Evolutionary conservation across 2,888 invertebrate genomes (phyloP).

Genomic region (Linyphia triangularis): DNA sequence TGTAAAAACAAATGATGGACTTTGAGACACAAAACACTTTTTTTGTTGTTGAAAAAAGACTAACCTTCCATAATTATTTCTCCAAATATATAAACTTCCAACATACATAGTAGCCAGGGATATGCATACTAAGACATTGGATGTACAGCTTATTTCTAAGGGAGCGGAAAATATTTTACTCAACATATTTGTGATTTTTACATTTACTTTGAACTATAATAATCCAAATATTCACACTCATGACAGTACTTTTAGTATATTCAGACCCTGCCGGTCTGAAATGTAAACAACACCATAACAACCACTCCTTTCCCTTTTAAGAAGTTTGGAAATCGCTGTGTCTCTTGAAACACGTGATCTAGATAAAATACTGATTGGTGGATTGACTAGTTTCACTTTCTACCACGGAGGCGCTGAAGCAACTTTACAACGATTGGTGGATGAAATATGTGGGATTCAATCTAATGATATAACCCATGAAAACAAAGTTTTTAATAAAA

Average conservation of each 20-base stretch:
- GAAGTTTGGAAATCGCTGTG: no score
- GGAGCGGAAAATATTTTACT: slow-evolving; percentile 26
- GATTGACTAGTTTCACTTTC: no score
- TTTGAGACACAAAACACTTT: no score
- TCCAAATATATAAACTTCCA: slow-evolving; percentile 74
- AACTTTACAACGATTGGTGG: no score
- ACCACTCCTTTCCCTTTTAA: slow-evolving; percentile 9
- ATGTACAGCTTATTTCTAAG: slow-evolving; percentile 19
- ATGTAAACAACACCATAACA: slow-evolving; percentile 63
- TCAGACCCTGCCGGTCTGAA: background rate
- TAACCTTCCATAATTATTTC: slow-evolving; percentile 57
- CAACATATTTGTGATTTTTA: slow-evolving; percentile 13
- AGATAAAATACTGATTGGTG: no score
- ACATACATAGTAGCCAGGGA: slow-evolving; percentile 64
- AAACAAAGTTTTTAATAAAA: no score
- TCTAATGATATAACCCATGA: no score
- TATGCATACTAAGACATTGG: slow-evolving; percentile 55
- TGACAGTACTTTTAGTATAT: slow-evolving; percentile 14
- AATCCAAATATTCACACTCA: slow-evolving; percentile 35
- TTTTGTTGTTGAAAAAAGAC: no score
- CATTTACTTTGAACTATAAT: slow-evolving; percentile 16
- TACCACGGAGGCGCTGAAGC: no score
- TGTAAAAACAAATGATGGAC: no score
- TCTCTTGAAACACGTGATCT: no score
- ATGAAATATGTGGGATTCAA: no score